phyloP scores from a whole-genome alignment of 2,888 invertebrate genomes.

The Leucania comma region DNA sequence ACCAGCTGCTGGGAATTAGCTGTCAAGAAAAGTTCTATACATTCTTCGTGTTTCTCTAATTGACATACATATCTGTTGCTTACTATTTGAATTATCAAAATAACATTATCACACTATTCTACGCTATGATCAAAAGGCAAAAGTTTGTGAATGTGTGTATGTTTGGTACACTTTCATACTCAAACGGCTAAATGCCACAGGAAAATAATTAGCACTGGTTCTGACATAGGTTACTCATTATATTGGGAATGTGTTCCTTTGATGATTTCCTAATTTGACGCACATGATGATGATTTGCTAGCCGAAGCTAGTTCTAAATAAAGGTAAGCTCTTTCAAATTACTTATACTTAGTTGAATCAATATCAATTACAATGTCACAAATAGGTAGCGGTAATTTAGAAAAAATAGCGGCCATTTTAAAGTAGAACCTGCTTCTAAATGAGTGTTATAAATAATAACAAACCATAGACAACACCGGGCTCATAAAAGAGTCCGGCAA shows the following conservation, averaged over 20 bases:
- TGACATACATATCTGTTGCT: background rate
- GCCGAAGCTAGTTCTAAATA: background rate
- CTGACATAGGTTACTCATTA: too few relatives aligned
- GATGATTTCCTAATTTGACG: too few relatives aligned
- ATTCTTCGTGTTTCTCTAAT: background rate
- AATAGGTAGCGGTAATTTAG: background rate
- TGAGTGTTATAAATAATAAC: slow-evolving; percentile 2
- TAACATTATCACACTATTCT: too few relatives aligned
- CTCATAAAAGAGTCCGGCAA: slow-evolving; percentile 32
- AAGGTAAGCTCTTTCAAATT: background rate
- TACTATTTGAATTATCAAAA: background rate
- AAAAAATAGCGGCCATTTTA: background rate
- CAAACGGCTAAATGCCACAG: too few relatives aligned
- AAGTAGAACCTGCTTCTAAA: background rate
- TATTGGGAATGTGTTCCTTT: too few relatives aligned
- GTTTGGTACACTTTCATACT: too few relatives aligned
- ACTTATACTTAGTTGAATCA: background rate
- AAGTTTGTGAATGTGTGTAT: too few relatives aligned
- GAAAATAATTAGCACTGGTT: too few relatives aligned
- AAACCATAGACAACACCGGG: slow-evolving; percentile 20
- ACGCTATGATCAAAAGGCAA: too few relatives aligned
- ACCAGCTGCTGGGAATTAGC: background rate
- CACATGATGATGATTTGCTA: rapidly evolving
- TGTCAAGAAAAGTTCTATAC: background rate
- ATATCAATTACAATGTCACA: background rate